Conservation (phyloP, 53 echinoderm and acorn worm species). For the Echinarachnius parma region DNA sequence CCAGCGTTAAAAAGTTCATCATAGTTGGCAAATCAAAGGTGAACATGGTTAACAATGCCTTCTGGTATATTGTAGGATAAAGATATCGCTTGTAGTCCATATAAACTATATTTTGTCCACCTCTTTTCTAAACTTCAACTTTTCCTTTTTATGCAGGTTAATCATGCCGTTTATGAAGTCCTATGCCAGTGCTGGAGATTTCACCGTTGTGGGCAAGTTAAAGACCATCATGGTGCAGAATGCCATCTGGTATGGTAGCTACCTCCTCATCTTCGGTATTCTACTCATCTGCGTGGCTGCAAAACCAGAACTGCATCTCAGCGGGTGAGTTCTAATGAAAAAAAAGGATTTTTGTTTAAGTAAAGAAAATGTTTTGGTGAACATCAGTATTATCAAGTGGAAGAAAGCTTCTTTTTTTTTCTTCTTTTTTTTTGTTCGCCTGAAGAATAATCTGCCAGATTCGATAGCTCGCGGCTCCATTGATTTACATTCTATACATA, state of each 20-base stretch:
- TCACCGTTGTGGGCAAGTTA: conserved; percentile 87
- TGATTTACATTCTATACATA: too few relatives aligned
- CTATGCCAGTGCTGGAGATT: conserved; percentile 91
- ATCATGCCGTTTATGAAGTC: conserved; percentile 97
- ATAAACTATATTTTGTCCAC: neutral
- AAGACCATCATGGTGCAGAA: conserved; percentile 84
- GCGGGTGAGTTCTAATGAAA: conserved; percentile 83
- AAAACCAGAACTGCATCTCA: conserved; percentile 74
- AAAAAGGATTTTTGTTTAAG: too few relatives aligned
- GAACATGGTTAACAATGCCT: too few relatives aligned
- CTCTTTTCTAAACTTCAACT: neutral
- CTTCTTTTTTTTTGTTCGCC: too few relatives aligned
- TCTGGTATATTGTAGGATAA: too few relatives aligned
- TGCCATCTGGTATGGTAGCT: conserved; percentile 98
- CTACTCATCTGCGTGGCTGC: conserved; percentile 93
- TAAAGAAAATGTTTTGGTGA: too few relatives aligned
- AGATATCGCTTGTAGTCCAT: neutral
- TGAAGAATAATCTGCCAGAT: too few relatives aligned
- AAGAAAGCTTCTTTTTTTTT: too few relatives aligned
- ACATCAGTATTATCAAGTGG: too few relatives aligned
- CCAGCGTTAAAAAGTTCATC: neutral
- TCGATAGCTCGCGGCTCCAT: too few relatives aligned
- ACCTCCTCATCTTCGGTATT: conserved; percentile 92
- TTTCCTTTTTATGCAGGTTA: conserved; percentile 52
- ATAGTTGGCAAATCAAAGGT: too few relatives aligned